Base-by-base conservation (phyloP, 1,140 invertebrate genomes). In the Rhagoletis pomonella region DNA sequence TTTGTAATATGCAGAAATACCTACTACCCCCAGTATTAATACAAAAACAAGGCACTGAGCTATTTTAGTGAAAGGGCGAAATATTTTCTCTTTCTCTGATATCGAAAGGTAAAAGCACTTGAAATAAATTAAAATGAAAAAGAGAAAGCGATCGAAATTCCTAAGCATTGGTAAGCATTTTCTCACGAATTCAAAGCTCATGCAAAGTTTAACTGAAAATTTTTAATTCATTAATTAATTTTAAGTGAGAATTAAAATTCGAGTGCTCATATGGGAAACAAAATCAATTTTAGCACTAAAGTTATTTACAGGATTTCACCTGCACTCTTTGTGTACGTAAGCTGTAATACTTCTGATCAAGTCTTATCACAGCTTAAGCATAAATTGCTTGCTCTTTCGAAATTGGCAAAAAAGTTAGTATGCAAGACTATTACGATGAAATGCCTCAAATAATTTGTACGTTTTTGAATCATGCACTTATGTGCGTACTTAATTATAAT, bases 161-260 rank as follows among this genome's bases (percentile, higher is more conserved):
- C 29, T 29, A 12, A 4, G 29, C 64, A 12, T 29, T 14, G 64
- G 29, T 67, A 42, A 67, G 12, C n/a, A 67, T 12, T 67, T 73
- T 73, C 44, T 9, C 9, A 47, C 67, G 42, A 5, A 47, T 73
- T 73, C n/a, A 5, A 39, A 47, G 42, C 67, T 14, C 67, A 47
- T n/a, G n/a, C 6, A 65, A 42, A 4, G 12, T 47, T 0, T 55
- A 7, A 73, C 4, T 4, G 4, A 73, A 73, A 73, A 47, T 17
- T 73, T 47, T 6, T 4, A 47, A 47, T 73, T 29, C 29, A 29
- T 29, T 73, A 73, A 73, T 73, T 73, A 44, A 44, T 73, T 17
- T 73, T 73, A 44, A 73, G 44, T 73, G 67, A 7, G 14, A 73
- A 73, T 73, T 73, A 73, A 73, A 73, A 73, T 47, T 42, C 67